phyloP scores from a whole-genome alignment of 1,140 invertebrate genomes.

The Brachionus calyciflorus region DNA sequence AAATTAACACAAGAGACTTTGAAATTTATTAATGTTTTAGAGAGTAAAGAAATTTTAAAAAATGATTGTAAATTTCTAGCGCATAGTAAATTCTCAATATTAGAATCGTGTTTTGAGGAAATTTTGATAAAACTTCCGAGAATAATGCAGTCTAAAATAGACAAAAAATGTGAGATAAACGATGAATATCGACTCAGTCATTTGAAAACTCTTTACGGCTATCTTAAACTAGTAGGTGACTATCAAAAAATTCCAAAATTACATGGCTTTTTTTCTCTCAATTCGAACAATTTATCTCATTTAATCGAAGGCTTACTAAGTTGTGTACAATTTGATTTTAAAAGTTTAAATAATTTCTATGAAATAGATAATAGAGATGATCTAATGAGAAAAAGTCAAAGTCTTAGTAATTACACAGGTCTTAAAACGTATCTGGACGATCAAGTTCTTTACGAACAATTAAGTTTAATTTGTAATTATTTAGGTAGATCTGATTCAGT shows the following conservation, averaged over 20 bases:
- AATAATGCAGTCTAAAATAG: background rate
- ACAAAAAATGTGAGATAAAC: background rate
- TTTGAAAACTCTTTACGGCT: slow-evolving; percentile 22
- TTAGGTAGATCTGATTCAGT: slow-evolving; percentile 8
- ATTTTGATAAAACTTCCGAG: slow-evolving; percentile 22
- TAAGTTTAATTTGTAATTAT: slow-evolving; percentile 7
- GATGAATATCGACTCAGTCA: background rate
- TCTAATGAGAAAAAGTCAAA: slow-evolving; percentile 18
- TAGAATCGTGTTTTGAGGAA: slow-evolving; percentile 25
- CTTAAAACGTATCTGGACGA: slow-evolving; percentile 39
- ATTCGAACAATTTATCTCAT: background rate
- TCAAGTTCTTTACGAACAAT: background rate
- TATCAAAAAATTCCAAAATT: background rate
- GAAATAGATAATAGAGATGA: slow-evolving; percentile 21
- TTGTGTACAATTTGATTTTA: slow-evolving; percentile 35
- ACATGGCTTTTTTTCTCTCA: slow-evolving; percentile 12
- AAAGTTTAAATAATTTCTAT: slow-evolving; percentile 13
- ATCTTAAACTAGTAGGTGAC: slow-evolving; percentile 18
- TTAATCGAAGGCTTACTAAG: slow-evolving; percentile 28
- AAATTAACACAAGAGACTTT: background rate
- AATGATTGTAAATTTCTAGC: background rate
- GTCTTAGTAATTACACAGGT: slow-evolving; percentile 10
- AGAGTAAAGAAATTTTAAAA: background rate
- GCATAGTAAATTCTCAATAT: slow-evolving; percentile 5
- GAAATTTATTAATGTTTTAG: background rate